These are phyloP conservation scores for Albula glossodonta DNA, from an alignment of 2,113 vertebrate species.

Conservation along the genomic window DNA sequence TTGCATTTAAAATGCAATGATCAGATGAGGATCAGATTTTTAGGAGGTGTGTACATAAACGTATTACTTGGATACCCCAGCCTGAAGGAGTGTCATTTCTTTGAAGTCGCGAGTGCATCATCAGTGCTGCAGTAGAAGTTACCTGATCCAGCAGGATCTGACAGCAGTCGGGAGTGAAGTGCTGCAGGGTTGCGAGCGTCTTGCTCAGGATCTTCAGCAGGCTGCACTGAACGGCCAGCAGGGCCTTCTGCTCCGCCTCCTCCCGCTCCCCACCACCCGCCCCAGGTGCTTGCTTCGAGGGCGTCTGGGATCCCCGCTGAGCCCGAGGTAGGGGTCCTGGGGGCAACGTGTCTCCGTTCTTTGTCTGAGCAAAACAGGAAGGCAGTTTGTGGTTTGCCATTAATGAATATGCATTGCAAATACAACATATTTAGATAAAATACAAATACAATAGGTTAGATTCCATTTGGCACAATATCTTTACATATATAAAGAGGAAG, in stretches of 20 bases:
- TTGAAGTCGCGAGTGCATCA: too few relatives aligned
- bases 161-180: constrained; percentile 95
- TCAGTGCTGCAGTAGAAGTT: background rate
- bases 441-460: background rate
- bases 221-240: constrained; percentile 87
- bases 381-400: background rate
- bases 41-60: too few relatives aligned
- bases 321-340: constrained; percentile 70
- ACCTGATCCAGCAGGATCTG: constrained; percentile 97
- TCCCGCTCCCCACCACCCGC: constrained; percentile 72
- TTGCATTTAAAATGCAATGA: too few relatives aligned
- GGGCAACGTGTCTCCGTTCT: constrained; percentile 85
- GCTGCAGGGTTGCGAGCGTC: constrained; percentile 86
- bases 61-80: too few relatives aligned
- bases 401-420: too few relatives aligned
- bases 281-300: constrained; percentile 68
- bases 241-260: constrained; percentile 82
- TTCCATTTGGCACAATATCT: background rate
- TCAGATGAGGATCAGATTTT: too few relatives aligned
- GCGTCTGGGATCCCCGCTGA: constrained; percentile 69
- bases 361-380: constrained; percentile 67
- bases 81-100: too few relatives aligned
- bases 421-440: too few relatives aligned
- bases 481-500: background rate
- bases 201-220: constrained; percentile 97